A percentile compares a stretch with the other conserved stretches of the same genome.
Conservation (phyloP, 2,888 invertebrate species). For the Helleia helle region DNA sequence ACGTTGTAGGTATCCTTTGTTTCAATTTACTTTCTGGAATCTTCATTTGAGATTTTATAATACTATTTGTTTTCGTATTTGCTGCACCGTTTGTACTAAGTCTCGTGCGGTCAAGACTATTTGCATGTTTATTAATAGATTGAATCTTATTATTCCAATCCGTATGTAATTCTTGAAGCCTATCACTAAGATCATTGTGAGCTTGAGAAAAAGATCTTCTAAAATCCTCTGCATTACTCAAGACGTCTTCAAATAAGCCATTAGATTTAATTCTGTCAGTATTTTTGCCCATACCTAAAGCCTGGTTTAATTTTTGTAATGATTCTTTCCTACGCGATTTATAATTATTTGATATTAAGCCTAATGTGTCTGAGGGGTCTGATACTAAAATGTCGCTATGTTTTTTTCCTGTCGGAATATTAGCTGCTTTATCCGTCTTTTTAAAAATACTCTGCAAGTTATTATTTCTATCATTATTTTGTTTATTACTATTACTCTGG, state of each 20-base stretch:
- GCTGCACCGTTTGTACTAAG: not conserved
- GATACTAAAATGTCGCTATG: slow-evolving; percentile 8
- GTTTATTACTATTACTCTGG: not conserved
- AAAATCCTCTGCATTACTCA: slow-evolving; percentile 33
- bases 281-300: slow-evolving; percentile 31
- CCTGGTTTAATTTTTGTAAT: slow-evolving; percentile 34
- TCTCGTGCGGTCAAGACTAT: slow-evolving; percentile 16
- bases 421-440: slow-evolving; percentile 14
- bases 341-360: slow-evolving; percentile 27
- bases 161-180: slow-evolving; percentile 40
- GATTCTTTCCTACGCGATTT: slow-evolving; percentile 34
- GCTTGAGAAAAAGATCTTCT: slow-evolving; percentile 33
- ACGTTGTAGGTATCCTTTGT: not conserved
- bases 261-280: slow-evolving; percentile 16
- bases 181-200: slow-evolving; percentile 44
- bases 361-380: slow-evolving; percentile 16
- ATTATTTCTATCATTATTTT: not conserved
- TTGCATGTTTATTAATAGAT: slow-evolving; percentile 21
- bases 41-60: not conserved
- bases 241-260: slow-evolving; percentile 22
- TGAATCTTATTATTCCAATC: slow-evolving; percentile 47
- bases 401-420: not conserved
- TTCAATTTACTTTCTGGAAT: not conserved
- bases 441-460: slow-evolving; percentile 19
- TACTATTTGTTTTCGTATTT: not conserved